phyloP scores from a whole-genome alignment of 2,888 invertebrate species.

The Gastracanthus pulcherrimus region DNA sequence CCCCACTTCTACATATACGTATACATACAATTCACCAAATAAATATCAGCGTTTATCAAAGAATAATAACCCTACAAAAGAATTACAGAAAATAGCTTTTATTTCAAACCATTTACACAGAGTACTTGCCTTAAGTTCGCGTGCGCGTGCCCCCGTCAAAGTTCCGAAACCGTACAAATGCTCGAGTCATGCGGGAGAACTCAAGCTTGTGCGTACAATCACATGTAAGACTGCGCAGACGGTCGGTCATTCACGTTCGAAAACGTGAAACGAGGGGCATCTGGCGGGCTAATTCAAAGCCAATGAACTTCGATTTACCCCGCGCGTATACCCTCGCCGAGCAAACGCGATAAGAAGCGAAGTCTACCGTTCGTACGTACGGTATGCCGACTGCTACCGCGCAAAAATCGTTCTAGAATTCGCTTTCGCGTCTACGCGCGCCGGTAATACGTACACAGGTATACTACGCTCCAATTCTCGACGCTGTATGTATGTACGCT shows the following conservation, averaged over 20 bases:
- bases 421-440: background rate
- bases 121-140: too few relatives aligned
- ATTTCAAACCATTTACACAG: too few relatives aligned
- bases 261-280: background rate
- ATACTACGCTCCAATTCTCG: background rate
- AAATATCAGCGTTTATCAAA: too few relatives aligned
- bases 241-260: background rate
- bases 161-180: background rate
- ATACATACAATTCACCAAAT: too few relatives aligned
- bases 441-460: background rate
- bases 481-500: background rate
- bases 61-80: too few relatives aligned
- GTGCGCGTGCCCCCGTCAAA: background rate
- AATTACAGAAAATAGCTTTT: too few relatives aligned
- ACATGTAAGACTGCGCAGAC: background rate
- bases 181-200: background rate
- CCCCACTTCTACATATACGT: too few relatives aligned
- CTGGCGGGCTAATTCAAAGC: constrained; percentile 29
- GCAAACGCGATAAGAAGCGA: constrained; percentile 44
- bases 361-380: background rate
- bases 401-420: background rate
- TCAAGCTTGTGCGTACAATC: background rate
- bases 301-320: constrained; percentile 49
- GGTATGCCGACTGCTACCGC: too few relatives aligned
- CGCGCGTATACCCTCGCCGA: constrained; percentile 4